These are phyloP conservation scores for Tiliacea citrago DNA, from an alignment of 2,888 invertebrate genomes.

Conservation along the genomic window DNA sequence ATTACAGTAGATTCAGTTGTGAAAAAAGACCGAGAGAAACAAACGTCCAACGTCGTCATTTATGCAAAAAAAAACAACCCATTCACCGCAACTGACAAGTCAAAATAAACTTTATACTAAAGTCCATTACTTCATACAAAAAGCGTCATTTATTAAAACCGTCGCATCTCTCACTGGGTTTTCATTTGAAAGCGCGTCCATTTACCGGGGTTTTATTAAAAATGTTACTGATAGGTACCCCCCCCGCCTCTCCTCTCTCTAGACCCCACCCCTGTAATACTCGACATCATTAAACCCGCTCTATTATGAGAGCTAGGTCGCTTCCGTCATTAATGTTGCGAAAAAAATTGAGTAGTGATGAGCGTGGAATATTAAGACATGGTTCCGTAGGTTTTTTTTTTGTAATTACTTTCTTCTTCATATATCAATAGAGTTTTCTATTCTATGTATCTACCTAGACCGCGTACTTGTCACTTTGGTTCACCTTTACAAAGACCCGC, in stretches of 20 bases:
- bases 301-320: slow-evolving; percentile 29
- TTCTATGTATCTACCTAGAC: too few species aligned
- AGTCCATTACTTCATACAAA: slow-evolving; percentile 17
- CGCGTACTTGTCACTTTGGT: too few species aligned
- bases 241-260: background rate
- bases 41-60: background rate
- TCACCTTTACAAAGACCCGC: too few species aligned
- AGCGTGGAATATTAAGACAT: background rate
- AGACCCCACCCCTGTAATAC: background rate
- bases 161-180: slow-evolving; percentile 21
- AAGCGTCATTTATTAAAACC: slow-evolving; percentile 20
- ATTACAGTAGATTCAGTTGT: background rate
- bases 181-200: slow-evolving; percentile 23
- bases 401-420: too few species aligned
- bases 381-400: slow-evolving; percentile 14
- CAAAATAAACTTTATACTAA: background rate
- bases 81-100: slow-evolving; percentile 13
- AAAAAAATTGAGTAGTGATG: slow-evolving; percentile 15
- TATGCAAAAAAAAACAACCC: background rate
- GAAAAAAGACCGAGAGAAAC: background rate
- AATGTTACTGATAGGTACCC: slow-evolving; percentile 1
- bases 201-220: slow-evolving; percentile 26
- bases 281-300: slow-evolving; percentile 34
- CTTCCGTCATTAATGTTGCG: slow-evolving; percentile 27
- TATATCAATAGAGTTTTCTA: too few species aligned